phyloP scores from a whole-genome alignment of 2,797 vertebrate genomes.

The Astyanax mexicanus region DNA sequence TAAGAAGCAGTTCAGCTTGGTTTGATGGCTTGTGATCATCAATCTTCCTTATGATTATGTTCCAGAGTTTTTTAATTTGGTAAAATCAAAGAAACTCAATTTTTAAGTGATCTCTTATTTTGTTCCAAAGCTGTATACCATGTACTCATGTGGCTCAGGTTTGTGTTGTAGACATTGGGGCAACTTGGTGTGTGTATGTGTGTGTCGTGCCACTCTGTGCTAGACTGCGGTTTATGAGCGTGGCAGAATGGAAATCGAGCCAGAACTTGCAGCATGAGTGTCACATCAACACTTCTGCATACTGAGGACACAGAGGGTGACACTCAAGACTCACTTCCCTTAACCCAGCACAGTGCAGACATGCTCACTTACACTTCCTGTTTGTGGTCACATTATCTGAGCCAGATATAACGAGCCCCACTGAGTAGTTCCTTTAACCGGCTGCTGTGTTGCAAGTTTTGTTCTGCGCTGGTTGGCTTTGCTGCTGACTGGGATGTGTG shows the following conservation, averaged over 20 bases:
- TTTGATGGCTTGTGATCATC: no score
- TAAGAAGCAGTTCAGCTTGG: no score
- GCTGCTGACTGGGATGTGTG: not conserved
- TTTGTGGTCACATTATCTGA: conserved; percentile 29
- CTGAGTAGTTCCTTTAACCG: conserved; percentile 1
- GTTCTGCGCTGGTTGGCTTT: not conserved
- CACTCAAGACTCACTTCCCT: conserved; percentile 19
- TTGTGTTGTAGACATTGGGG: not conserved
- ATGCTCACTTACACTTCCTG: conserved; percentile 33
- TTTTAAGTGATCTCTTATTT: no score
- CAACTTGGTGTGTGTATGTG: not conserved
- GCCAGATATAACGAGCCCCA: not conserved
- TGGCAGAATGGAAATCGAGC: not conserved
- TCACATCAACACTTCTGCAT: conserved; percentile 5
- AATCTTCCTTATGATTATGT: no score
- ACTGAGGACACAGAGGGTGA: not conserved
- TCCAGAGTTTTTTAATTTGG: no score
- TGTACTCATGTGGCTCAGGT: not conserved
- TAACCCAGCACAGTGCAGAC: not conserved
- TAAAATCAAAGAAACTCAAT: no score
- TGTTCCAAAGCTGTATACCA: no score
- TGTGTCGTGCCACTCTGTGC: not conserved
- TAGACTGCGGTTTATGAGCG: conserved; percentile 7
- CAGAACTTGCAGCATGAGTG: not conserved
- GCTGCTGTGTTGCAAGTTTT: not conserved